Evolutionary conservation across 2,888 invertebrate genomes (phyloP).

Genomic region (Lithophane leautieri): DNA sequence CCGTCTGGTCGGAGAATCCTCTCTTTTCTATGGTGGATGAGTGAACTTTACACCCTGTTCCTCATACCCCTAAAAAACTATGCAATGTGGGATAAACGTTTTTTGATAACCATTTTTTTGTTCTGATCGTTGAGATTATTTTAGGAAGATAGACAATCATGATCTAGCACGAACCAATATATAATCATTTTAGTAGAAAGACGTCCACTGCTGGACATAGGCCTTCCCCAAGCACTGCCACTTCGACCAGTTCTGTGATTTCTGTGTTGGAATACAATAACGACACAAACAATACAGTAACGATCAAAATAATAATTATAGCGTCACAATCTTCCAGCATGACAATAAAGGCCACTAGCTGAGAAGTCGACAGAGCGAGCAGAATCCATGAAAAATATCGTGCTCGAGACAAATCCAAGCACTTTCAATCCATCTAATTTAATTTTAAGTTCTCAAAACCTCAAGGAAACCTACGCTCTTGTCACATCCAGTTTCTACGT

Average conservation of each 20-base stretch:
- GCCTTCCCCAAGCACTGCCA: too few relatives aligned
- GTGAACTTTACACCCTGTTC: too few relatives aligned
- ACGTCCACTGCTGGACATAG: too few relatives aligned
- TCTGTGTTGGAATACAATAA: too few relatives aligned
- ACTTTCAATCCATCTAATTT: slow-evolving; percentile 47
- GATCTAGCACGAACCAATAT: background rate
- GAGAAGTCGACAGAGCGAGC: background rate
- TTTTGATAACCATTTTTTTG: background rate
- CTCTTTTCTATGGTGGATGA: too few relatives aligned
- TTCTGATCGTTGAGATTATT: background rate
- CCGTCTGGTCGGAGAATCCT: too few relatives aligned
- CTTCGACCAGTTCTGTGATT: too few relatives aligned
- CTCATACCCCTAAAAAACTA: too few relatives aligned
- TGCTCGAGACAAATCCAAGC: slow-evolving; percentile 2
- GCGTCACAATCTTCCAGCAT: background rate
- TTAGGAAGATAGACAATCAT: background rate
- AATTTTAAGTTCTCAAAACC: slow-evolving; percentile 25
- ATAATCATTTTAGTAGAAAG: too few relatives aligned
- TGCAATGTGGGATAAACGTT: too few relatives aligned
- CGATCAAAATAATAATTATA: background rate
- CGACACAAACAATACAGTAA: too few relatives aligned
- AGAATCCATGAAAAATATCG: background rate
- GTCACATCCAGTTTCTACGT: slow-evolving; percentile 29
- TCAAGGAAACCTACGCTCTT: slow-evolving; percentile 10
- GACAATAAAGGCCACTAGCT: background rate